Evolutionary conservation across 2,888 invertebrate genomes (phyloP).

Genomic region (Megamerina dolium): DNA sequence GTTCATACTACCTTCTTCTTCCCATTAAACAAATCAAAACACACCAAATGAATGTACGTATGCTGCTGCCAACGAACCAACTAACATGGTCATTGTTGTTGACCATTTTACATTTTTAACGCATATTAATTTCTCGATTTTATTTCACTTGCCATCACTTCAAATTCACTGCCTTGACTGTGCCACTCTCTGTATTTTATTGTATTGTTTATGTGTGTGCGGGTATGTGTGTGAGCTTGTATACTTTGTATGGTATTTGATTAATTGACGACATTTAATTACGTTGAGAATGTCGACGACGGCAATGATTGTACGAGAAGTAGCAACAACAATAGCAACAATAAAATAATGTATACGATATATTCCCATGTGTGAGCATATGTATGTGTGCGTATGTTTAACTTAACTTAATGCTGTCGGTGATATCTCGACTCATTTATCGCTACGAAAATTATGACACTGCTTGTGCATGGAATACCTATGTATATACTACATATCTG

Average conservation of each 20-base stretch:
- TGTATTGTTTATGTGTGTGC: too few species aligned
- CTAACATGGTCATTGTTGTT: conserved; percentile 11
- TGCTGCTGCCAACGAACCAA: too few species aligned
- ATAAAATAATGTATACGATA: background rate
- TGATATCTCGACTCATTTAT: conserved; percentile 46
- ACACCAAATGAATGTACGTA: too few species aligned
- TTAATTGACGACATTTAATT: conserved; percentile 51
- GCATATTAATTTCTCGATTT: conserved; percentile 26
- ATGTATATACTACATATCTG: too few species aligned
- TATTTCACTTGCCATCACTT: too few species aligned
- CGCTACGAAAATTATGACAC: conserved; percentile 44
- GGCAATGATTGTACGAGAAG: conserved; percentile 13
- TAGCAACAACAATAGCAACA: background rate
- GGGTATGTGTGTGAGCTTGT: conserved; percentile 34
- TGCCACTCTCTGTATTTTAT: too few species aligned
- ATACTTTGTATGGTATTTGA: conserved; percentile 39
- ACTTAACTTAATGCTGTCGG: conserved; percentile 32
- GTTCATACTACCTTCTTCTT: too few species aligned
- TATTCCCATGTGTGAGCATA: conserved; percentile 4
- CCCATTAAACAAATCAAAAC: too few species aligned
- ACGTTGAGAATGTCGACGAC: conserved; percentile 32
- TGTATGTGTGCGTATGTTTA: conserved; percentile 10
- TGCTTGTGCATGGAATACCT: too few species aligned
- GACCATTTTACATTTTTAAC: conserved; percentile 24
- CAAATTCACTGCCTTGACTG: too few species aligned